phyloP scores from a whole-genome alignment of 2,888 invertebrate genomes.

The Drosophila dives region DNA sequence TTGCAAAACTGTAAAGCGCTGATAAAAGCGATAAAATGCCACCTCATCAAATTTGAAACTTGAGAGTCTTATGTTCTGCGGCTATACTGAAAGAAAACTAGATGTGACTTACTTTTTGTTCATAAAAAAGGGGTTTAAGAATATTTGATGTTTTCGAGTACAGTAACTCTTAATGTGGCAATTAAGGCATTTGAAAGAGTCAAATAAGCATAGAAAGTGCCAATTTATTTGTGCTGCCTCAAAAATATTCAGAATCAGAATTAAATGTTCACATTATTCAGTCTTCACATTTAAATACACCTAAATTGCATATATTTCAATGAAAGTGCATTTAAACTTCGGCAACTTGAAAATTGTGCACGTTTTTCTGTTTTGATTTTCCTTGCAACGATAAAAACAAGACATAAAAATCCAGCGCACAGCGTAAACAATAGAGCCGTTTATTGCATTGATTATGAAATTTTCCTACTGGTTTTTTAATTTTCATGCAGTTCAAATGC shows the following conservation, averaged over 20 bases:
- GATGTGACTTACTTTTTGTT: slow-evolving; percentile 15
- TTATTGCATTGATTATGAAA: slow-evolving; percentile 70
- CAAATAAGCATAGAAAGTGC: neutral
- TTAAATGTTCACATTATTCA: neutral
- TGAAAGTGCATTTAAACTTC: slow-evolving; percentile 7
- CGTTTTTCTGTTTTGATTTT: slow-evolving; percentile 7
- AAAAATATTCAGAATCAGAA: neutral
- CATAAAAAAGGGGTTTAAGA: slow-evolving; percentile 34
- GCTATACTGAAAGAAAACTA: slow-evolving; percentile 6
- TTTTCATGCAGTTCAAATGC: slow-evolving; percentile 58
- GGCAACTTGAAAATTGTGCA: neutral
- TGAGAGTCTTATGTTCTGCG: slow-evolving; percentile 50
- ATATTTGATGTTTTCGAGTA: slow-evolving; percentile 43
- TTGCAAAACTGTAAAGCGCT: slow-evolving; percentile 38
- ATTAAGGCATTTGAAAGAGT: neutral
- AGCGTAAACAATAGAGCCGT: slow-evolving; percentile 56
- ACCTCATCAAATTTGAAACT: slow-evolving; percentile 57
- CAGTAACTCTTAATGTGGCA: slow-evolving; percentile 3
- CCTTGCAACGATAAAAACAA: slow-evolving; percentile 20
- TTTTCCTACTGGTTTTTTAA: slow-evolving; percentile 41
- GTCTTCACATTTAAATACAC: neutral
- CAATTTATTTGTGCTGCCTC: neutral
- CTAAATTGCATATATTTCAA: neutral
- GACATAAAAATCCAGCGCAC: slow-evolving; percentile 2
- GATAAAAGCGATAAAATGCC: slow-evolving; percentile 61